Base-by-base conservation (phyloP, 2,113 vertebrate species). In the Saccopteryx bilineata region DNA sequence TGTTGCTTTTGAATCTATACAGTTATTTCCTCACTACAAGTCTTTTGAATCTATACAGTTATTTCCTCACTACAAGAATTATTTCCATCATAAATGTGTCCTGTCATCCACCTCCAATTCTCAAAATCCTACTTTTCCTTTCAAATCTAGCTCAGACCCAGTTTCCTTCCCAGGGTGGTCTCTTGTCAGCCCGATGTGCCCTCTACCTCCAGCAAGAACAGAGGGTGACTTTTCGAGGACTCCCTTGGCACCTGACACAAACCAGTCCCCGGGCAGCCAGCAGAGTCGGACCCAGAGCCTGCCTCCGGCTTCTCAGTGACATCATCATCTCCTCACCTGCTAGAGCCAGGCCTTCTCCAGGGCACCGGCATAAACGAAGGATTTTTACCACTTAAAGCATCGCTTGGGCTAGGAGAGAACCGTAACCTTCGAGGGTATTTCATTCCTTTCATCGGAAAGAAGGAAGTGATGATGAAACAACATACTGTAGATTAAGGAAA, bases 381-480 rank as follows among this genome's bases (percentile, higher is more conserved):
- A 28, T 58, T 66, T 90, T 76, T 61, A 58, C 14, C 9, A 69
- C 7, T 6, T 46, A 56, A 66, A 52, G n/a, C 31, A 21, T 50
- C 24, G 39, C n/a, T 83, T 74, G 28, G 68, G 52, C 66, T 75
- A 17, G 46, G 63, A 90, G 63, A 68, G 63, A 74, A 15, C 14
- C 11, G 52, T 72, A 79, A 58, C 24, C 23, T 90, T 19, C 33
- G 6, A 83, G 52, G 23, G 15, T 28, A 68, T 79, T 90, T 81
- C 24, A 28, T 58, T 54, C 69, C 33, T 21, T 61, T 60, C 31
- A 65, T 72, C 23, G 78, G 68, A 78, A 94, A 78, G 87, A 76
- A 81, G 74, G 46, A 82, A 50, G 26, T 85, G 85, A 50, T 61
- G 56, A 71, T 60, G 90, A 87, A 87, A 75, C 23, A 83, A 52